Percentiles rank a stretch among this genome's conserved stretches.
phyloP scores from a whole-genome alignment of 2,113 vertebrate species.

The Myrmecophaga tridactyla region DNA sequence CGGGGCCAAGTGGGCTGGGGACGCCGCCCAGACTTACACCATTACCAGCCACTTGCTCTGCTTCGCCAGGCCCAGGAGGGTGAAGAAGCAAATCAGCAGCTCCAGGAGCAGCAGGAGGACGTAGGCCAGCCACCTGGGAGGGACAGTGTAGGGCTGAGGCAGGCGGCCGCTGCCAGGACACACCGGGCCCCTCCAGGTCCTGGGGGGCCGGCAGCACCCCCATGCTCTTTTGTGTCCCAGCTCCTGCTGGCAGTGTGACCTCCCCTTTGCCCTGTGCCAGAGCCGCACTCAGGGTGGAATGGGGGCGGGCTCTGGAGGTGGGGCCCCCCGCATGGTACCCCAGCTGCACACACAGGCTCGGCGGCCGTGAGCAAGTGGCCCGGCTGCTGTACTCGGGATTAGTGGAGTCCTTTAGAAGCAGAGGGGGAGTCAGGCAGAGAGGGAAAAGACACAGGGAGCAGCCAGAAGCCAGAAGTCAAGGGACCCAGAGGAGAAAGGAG shows the following conservation, averaged over 20 bases:
- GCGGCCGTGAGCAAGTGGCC: accelerated
- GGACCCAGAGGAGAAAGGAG: too few species aligned
- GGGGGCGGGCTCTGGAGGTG: accelerated
- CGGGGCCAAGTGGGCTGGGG: background rate
- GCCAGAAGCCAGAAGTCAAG: too few species aligned
- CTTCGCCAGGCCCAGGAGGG: constrained; percentile 92
- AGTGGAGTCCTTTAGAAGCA: too few species aligned
- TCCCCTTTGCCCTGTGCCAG: background rate
- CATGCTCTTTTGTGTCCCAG: accelerated
- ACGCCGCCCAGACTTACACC: constrained; percentile 83
- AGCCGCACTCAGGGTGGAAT: background rate
- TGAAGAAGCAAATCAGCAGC: constrained; percentile 92
- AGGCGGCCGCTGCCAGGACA: background rate
- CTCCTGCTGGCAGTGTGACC: accelerated
- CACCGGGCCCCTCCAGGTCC: too few species aligned
- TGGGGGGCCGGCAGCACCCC: background rate
- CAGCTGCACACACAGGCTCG: accelerated
- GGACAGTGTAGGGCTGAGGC: background rate
- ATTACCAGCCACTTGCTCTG: constrained; percentile 94
- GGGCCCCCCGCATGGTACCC: too few species aligned
- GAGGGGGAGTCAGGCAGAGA: too few species aligned
- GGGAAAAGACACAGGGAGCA: too few species aligned
- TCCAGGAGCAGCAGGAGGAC: constrained; percentile 90
- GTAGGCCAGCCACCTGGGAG: constrained; percentile 90
- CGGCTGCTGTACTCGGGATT: background rate